Evolutionary conservation across 2,797 vertebrate species (phyloP), one percentile per base, ranked within the genome.

Genomic region (Micrastur ruficollis): DNA sequence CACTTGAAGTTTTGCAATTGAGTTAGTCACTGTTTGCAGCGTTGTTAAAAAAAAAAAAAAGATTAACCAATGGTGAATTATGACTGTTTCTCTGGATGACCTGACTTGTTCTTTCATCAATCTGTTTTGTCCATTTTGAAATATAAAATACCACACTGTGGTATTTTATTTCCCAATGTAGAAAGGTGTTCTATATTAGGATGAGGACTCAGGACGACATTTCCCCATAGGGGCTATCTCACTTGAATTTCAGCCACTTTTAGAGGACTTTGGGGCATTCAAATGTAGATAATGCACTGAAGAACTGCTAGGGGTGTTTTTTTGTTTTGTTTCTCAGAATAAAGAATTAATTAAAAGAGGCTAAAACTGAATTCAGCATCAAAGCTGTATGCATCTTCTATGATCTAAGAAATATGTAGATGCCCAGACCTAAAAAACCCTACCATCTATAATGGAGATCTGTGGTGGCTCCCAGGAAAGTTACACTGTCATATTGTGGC

Each of bases 1-100:
- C 46, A 36, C 56, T 90, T 66, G 12, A 93, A 86, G 31, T 93
- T 93, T 94, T 93, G 78, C 91, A 87, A 85, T 78, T 50, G n/a
- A 81, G 34, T 92, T 76, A 80, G 71, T 92, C 79, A 74, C 61
- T 78, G 31, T 32, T 68, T 67, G 83, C 50, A 93, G 12, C 0
- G 0, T 53, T 62, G 38, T 36, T 63, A 23, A 72, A 63, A 53
- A 49, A 83, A 62, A 44, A 12, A 14, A 26, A 4, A 80, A 63
- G 88, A 81, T 25, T 38, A 88, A 86, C n/a, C 29, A 42, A 1
- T 68, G 50, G 12, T 75, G 73, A 90, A 75, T 70, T 68, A 49
- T 31, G 38, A 72, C 23, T 79, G 34, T 36, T 80, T 74, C 44
- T 61, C 61, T 76, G 81, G 56, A 56, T 83, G 72, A 63, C 18